These are phyloP conservation scores for Busseola fusca DNA, from an alignment of 2,888 invertebrate species.

Conservation along the genomic window DNA sequence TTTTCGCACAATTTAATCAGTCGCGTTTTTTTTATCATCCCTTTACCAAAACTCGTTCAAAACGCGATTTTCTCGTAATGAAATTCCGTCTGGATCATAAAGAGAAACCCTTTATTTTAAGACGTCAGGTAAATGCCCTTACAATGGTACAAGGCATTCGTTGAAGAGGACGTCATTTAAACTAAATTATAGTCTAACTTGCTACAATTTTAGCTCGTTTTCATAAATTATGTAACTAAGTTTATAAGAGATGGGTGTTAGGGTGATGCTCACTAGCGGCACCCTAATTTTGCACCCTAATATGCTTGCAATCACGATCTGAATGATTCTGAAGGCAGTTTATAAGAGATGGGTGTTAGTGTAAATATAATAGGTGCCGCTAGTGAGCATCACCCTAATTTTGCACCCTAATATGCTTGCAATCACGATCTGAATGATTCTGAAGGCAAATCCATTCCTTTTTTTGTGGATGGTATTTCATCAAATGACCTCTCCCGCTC, in stretches of 20 bases:
- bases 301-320: not conserved
- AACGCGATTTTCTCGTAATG: constrained; percentile 72
- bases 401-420: not conserved
- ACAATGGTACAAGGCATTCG: constrained; percentile 23
- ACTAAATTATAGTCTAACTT: not conserved
- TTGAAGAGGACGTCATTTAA: constrained; percentile 14
- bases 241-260: not conserved
- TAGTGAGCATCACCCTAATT: no score
- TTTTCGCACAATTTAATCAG: constrained; percentile 59
- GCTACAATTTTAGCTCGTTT: not conserved
- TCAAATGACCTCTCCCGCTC: no score
- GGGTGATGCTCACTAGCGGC: no score
- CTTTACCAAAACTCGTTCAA: constrained; percentile 66
- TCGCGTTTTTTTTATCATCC: constrained; percentile 62
- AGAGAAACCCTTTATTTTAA: constrained; percentile 68
- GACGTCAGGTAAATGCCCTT: constrained; percentile 57
- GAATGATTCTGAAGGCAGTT: not conserved
- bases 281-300: not conserved
- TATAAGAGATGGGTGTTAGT: no score
- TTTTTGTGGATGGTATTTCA: no score
- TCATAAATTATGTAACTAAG: constrained; percentile 2
- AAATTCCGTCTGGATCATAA: constrained; percentile 75
- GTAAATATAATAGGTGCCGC: no score
- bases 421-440: not conserved
- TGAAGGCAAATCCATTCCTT: not conserved